phyloP scores from a whole-genome alignment of 2,797 vertebrate species.

The Natrix natrix region DNA sequence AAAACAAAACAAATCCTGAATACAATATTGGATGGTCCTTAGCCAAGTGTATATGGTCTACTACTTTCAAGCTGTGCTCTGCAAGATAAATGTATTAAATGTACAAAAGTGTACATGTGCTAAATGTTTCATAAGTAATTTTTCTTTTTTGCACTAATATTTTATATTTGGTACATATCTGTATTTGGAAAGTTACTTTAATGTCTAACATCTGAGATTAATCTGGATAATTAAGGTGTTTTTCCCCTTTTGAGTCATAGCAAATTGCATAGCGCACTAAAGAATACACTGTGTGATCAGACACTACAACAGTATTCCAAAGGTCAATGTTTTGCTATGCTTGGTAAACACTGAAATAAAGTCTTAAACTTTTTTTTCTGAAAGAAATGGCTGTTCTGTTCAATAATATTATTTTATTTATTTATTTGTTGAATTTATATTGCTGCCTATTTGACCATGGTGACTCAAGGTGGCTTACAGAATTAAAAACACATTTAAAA shows the following conservation, averaged over 20 bases:
- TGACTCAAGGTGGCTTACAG: too few relatives aligned
- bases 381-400: conserved; percentile 52
- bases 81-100: neutral
- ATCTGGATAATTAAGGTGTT: conserved; percentile 49
- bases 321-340: conserved; percentile 69
- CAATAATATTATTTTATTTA: conserved; percentile 38
- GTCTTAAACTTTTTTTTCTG: conserved; percentile 74
- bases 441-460: too few relatives aligned
- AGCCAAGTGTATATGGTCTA: conserved; percentile 46
- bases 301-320: conserved; percentile 63
- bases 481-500: too few relatives aligned
- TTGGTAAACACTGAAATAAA: conserved; percentile 71
- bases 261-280: conserved; percentile 40
- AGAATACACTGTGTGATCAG: conserved; percentile 41
- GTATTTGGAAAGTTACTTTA: conserved; percentile 11
- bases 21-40: neutral
- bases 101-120: conserved; percentile 30
- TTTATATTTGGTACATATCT: conserved; percentile 42
- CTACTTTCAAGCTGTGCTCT: conserved; percentile 39
- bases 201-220: conserved; percentile 22
- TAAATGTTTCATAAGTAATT: conserved; percentile 32
- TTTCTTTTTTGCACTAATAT: conserved; percentile 32
- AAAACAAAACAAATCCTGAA: conserved; percentile 17
- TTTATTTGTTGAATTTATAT: too few relatives aligned
- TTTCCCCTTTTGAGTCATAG: conserved; percentile 45